These are phyloP conservation scores for Drosophila auraria DNA, from an alignment of 1,140 invertebrate genomes.

Conservation along the genomic window DNA sequence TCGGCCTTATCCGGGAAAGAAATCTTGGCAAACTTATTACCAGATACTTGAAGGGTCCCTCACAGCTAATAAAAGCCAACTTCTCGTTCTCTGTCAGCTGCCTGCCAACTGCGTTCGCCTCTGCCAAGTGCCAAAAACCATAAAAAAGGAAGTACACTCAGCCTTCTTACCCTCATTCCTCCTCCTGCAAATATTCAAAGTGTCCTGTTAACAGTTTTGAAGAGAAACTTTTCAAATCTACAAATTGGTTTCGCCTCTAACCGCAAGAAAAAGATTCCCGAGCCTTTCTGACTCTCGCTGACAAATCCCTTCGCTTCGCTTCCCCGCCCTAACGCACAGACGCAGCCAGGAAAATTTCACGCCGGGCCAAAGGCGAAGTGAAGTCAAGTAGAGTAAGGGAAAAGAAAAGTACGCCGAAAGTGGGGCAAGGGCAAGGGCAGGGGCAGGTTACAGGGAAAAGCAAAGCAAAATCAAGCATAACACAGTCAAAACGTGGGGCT, in stretches of 20 bases:
- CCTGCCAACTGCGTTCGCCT: conserved; percentile 30
- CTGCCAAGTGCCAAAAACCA: conserved; percentile 32
- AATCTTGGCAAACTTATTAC: conserved; percentile 55
- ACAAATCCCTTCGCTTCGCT: conserved; percentile 39
- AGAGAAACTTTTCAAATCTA: conserved; percentile 79
- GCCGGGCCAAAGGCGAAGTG: conserved; percentile 48
- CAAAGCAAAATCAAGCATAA: conserved; percentile 74
- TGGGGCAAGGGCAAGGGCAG: background rate
- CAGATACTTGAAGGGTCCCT: conserved; percentile 54
- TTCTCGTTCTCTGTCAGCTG: conserved; percentile 47
- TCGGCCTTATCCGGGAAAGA: conserved; percentile 19
- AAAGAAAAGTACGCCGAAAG: conserved; percentile 22
- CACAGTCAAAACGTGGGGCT: conserved; percentile 68
- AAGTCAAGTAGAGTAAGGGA: conserved; percentile 34
- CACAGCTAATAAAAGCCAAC: conserved; percentile 58
- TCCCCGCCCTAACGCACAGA: conserved; percentile 14
- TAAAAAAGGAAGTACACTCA: conserved; percentile 28
- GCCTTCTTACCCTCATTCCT: background rate
- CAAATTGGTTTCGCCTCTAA: conserved; percentile 82
- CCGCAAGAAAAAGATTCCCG: conserved; percentile 62
- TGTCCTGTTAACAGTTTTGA: conserved; percentile 77
- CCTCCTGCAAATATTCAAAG: conserved; percentile 62
- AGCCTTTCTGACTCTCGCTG: conserved; percentile 52
- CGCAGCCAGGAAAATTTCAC: conserved; percentile 46
- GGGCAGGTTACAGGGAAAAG: conserved; percentile 3